Conservation (phyloP, 2,888 invertebrate genomes). For the Megaustenia siamemsis region DNA sequence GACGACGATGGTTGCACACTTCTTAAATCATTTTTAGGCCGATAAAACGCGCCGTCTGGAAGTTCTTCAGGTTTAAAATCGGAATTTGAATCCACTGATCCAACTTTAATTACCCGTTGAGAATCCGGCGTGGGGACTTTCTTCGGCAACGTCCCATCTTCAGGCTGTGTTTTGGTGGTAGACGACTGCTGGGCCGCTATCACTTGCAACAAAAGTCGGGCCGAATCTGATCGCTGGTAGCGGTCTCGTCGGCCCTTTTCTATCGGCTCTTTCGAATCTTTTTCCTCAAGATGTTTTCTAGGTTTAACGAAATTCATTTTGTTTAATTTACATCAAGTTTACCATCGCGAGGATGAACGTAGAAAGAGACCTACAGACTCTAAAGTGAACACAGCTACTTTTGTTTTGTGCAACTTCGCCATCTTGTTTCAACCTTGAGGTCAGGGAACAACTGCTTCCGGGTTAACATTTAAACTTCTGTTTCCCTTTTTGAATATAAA, state of each 20-base stretch:
- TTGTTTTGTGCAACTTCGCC: conserved; percentile 55
- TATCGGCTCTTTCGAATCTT: conserved; percentile 50
- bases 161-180: background rate
- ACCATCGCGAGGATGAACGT: background rate
- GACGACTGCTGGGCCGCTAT: conserved; percentile 9
- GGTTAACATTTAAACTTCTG: conserved; percentile 49
- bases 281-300: conserved; percentile 56
- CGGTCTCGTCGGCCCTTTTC: conserved; percentile 46
- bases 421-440: conserved; percentile 52
- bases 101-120: background rate
- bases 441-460: conserved; percentile 52
- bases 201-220: conserved; percentile 52
- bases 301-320: conserved; percentile 60
- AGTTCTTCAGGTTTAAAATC: conserved; percentile 57
- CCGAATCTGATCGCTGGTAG: conserved; percentile 57
- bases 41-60: conserved; percentile 56
- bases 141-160: conserved; percentile 9
- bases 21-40: conserved; percentile 54
- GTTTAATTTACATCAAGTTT: background rate
- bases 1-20: conserved; percentile 5
- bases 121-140: background rate
- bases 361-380: conserved; percentile 2
- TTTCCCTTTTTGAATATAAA: too few relatives aligned
- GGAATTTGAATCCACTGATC: background rate
- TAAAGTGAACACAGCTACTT: conserved; percentile 38